Evolutionary conservation across 2,797 vertebrate species (phyloP), one percentile per base, ranked within the genome.

Genomic region (Esox lucius): DNA sequence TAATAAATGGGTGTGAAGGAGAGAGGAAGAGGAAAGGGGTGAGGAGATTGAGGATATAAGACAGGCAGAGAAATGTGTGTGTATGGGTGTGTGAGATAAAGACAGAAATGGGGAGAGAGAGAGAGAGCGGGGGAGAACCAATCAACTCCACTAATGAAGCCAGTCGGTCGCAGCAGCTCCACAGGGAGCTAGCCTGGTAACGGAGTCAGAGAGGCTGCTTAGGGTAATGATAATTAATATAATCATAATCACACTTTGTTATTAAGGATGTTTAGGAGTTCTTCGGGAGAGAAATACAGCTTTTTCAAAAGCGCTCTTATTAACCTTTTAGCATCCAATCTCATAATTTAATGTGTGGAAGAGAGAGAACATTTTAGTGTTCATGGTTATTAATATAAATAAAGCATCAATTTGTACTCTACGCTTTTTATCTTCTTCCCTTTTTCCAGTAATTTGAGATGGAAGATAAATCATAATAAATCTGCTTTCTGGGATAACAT

Each of bases 181-280:
- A 62, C 88, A 83, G 91, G 90, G 89, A 91, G 90, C 91, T 90
- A 82, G 89, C 90, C 88, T 89, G 86, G 83, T 88, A 92, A 92
- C 88, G 78, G n/a, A 3, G 53, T 56, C 87, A 88, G 86, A 85
- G 85, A 87, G 89, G 88, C 83, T 93, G 93, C 93, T 92, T 92
- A 93, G 91, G 91, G 89, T 91, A 92, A 92, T 92, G 91, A 92
- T 93, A 92, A 94, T 94, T 93, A 93, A 93, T 93, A 92, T 92
- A 81, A 91, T 91, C 84, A 88, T 85, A 91, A 94, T 93, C 90
- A 89, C 89, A 87, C 86, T 87, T 87, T 73, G 80, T 90, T 91
- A 87, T 89, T 85, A 85, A 87, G 59, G 72, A 66, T 92, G 91
- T 92, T 92, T 92, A 89, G 84, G 84, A 83, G 83, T 84, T 84